These are phyloP conservation scores for Tauraco hartlaubi DNA, from an alignment of 2,797 vertebrate genomes.

Conservation along the genomic window DNA sequence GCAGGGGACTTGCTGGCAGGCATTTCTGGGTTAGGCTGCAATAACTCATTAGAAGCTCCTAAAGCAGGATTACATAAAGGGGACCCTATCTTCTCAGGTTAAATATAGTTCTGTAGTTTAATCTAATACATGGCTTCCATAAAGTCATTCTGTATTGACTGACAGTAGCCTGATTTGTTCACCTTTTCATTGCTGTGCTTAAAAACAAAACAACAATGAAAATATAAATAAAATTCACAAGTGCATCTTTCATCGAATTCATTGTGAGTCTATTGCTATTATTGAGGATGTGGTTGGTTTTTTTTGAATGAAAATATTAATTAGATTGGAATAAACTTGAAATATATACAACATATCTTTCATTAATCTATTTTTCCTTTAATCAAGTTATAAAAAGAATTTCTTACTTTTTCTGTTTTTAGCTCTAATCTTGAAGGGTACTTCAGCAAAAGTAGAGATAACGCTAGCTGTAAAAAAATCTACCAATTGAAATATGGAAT, in stretches of 20 bases:
- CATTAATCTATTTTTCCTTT: background rate
- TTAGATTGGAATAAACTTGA: background rate
- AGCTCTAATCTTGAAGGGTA: background rate
- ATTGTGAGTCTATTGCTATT: background rate
- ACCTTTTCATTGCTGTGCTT: background rate
- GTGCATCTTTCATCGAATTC: background rate
- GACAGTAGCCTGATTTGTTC: background rate
- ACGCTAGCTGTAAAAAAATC: background rate
- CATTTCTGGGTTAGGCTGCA: conserved; percentile 48
- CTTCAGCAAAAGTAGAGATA: background rate
- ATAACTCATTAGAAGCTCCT: conserved; percentile 46
- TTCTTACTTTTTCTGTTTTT: background rate
- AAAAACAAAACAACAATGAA: background rate
- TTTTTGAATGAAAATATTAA: background rate
- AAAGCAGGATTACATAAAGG: conserved; percentile 50
- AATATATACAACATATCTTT: background rate
- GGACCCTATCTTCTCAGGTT: conserved; percentile 35
- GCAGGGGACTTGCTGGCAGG: background rate
- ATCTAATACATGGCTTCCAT: background rate
- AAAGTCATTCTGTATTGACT: background rate
- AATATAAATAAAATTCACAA: background rate
- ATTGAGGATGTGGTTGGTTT: background rate
- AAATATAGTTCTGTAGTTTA: conserved; percentile 52
- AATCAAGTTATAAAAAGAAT: background rate
- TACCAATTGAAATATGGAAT: background rate